A percentile compares a stretch with the other conserved stretches of the same genome.
Conservation (phyloP, 2,888 invertebrate species). For the Pilophorus perplexus region DNA sequence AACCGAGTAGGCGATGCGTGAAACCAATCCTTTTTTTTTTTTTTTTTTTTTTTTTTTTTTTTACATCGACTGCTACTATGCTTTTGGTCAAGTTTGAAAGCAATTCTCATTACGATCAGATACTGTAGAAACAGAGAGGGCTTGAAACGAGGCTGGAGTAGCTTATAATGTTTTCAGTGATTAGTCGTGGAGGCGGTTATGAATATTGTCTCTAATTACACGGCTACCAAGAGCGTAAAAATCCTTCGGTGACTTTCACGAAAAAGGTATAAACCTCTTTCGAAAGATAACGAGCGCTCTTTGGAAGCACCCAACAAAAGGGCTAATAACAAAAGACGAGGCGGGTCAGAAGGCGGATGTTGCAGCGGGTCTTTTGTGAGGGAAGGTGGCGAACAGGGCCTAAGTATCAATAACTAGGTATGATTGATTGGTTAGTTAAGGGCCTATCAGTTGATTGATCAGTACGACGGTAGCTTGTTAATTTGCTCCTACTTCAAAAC, state of each 20-base stretch:
- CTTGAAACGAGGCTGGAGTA: no score
- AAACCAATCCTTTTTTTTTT: no score
- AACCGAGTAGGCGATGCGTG: no score
- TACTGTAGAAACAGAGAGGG: no score
- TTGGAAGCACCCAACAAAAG: slow-evolving; percentile 27
- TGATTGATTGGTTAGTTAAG: slow-evolving; percentile 47
- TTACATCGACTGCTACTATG: no score
- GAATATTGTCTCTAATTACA: slow-evolving; percentile 31
- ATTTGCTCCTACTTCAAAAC: slow-evolving; percentile 42
- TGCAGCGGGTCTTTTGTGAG: slow-evolving; percentile 36
- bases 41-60: no score
- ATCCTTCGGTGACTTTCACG: slow-evolving; percentile 36
- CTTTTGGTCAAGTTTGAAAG: no score
- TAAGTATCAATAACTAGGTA: slow-evolving; percentile 46
- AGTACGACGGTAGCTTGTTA: slow-evolving; percentile 46
- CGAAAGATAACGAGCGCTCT: slow-evolving; percentile 31
- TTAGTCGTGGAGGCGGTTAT: no score
- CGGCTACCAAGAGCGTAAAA: slow-evolving; percentile 27
- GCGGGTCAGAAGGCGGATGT: slow-evolving; percentile 34
- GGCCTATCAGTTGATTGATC: slow-evolving; percentile 47
- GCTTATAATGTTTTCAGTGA: neutral
- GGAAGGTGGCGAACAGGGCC: slow-evolving; percentile 42
- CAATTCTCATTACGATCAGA: no score
- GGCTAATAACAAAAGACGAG: slow-evolving; percentile 29
- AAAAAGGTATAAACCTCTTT: slow-evolving; percentile 36